Evolutionary conservation across 2,113 vertebrate species (phyloP), one percentile per base, ranked within the genome.

Genomic region (Eurypyga helias): DNA sequence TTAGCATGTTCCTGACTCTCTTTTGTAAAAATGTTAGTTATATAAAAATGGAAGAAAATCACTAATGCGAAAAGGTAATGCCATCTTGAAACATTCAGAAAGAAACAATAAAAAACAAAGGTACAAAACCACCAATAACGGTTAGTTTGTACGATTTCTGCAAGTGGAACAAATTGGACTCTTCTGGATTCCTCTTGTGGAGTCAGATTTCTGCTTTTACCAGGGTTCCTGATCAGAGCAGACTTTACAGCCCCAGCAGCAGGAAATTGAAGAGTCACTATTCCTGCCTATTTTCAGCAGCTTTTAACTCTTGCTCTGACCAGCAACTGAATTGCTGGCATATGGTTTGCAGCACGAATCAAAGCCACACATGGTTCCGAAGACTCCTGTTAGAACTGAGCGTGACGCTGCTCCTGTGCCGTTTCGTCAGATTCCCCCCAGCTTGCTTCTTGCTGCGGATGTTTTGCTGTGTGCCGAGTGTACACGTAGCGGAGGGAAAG

Each of bases 241-340:
- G 60, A 69, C 24, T 67, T 77, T 71, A 58, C 17, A 67, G 58
- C 33, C 78, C n/a, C 90, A 81, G 45, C 43, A 87, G 34, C 64
- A 89, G 61, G 72, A 92, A 84, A 84, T 31, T 48, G 64, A 89
- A 86, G 23, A 88, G 34, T 62, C 43, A 31, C 28, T 73, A 51
- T 83, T 93, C 90, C 64, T 95, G 64, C 79, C 33, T 72, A 4
- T 91, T 96, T 94, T 87, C 91, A 94, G 46, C 84, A 83, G 58
- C 58, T 96, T 64, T 90, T 90, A 72, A 72, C 78, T 87, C 45
- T 55, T 81, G 11, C 52, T 83, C 31, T 91, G 67, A 54, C 82
- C 75, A 94, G 61, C 46, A 90, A 13, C 45, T 85, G 28, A 76
- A 52, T 77, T 91, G 34, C 54, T 88, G 70, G 58, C 87, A 54